phyloP scores from a whole-genome alignment of 2,888 invertebrate genomes.

The Caenorhabditis panamensis region DNA sequence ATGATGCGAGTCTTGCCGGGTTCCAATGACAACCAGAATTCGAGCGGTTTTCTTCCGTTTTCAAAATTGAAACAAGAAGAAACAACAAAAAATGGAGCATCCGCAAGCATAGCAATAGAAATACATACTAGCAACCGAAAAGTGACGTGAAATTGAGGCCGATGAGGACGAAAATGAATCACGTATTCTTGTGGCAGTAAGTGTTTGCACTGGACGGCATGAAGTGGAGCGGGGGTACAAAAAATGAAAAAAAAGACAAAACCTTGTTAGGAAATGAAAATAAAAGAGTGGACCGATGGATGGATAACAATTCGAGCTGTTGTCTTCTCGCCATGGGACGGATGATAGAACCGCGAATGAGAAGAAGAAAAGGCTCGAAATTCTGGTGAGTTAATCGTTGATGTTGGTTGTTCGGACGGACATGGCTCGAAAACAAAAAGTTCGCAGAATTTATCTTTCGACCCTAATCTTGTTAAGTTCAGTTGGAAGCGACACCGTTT shows the following conservation, averaged over 20 bases:
- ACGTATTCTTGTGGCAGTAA: conserved; percentile 14
- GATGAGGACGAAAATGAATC: conserved; percentile 31
- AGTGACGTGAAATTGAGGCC: conserved; percentile 42
- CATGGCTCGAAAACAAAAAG: conserved; percentile 13
- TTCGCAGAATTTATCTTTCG: neutral
- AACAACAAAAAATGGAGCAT: conserved; percentile 4
- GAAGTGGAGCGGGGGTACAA: neutral
- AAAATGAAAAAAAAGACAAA: conserved; percentile 21
- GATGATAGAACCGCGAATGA: conserved; percentile 3
- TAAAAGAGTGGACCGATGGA: conserved; percentile 22
- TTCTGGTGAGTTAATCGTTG: conserved; percentile 19
- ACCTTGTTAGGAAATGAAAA: conserved; percentile 12
- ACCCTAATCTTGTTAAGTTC: neutral
- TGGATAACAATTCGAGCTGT: conserved; percentile 34
- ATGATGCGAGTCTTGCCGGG: neutral
- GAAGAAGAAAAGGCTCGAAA: neutral
- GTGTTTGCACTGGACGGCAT: conserved; percentile 29
- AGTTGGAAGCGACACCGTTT: neutral
- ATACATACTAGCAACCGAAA: conserved; percentile 2
- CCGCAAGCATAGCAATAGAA: conserved; percentile 2
- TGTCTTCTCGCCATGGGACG: neutral
- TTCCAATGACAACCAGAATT: conserved; percentile 35
- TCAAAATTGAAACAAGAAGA: neutral
- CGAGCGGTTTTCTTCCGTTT: conserved; percentile 13
- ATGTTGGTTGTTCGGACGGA: neutral